Evolutionary conservation across 2,797 vertebrate genomes (phyloP).

Genomic region (Parotocinclus haroldoi): DNA sequence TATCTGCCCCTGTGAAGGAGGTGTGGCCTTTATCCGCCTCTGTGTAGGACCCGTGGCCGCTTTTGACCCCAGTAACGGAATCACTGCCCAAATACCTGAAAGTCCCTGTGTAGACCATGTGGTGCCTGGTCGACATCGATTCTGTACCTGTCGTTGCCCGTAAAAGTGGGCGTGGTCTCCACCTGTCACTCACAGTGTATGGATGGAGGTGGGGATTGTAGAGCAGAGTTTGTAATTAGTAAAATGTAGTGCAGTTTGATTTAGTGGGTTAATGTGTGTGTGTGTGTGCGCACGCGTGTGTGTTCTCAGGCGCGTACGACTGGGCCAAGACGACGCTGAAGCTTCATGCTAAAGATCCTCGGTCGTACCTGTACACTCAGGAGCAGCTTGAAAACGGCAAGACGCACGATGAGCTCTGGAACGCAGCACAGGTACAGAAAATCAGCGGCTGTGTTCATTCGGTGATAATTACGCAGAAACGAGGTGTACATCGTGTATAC

Average conservation of each 20-base stretch:
- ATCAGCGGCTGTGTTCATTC: too few relatives aligned
- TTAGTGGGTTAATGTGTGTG: too few relatives aligned
- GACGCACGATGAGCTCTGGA: constrained; percentile 83
- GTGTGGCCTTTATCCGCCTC: neutral
- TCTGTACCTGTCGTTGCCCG: neutral
- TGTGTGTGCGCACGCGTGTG: neutral
- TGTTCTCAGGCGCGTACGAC: constrained; percentile 67
- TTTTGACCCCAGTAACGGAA: too few relatives aligned
- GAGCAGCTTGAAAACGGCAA: constrained; percentile 76
- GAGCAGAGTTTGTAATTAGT: too few relatives aligned
- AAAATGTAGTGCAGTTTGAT: too few relatives aligned
- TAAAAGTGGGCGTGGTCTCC: neutral
- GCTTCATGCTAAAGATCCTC: constrained; percentile 75
- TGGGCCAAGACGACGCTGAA: constrained; percentile 83
- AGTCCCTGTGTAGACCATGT: too few relatives aligned
- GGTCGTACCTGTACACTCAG: constrained; percentile 70
- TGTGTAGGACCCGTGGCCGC: too few relatives aligned
- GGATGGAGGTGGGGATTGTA: too few relatives aligned
- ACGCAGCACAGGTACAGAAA: constrained; percentile 78
- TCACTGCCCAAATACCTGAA: too few relatives aligned
- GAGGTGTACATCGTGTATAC: neutral
- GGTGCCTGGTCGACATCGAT: too few relatives aligned
- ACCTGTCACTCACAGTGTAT: neutral
- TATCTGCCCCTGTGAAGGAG: neutral
- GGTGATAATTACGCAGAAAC: neutral